Percentiles rank a stretch among this genome's conserved stretches.
These are phyloP conservation scores for Bombus balteatus DNA, from an alignment of 1,140 invertebrate species.

Conservation along the genomic window DNA sequence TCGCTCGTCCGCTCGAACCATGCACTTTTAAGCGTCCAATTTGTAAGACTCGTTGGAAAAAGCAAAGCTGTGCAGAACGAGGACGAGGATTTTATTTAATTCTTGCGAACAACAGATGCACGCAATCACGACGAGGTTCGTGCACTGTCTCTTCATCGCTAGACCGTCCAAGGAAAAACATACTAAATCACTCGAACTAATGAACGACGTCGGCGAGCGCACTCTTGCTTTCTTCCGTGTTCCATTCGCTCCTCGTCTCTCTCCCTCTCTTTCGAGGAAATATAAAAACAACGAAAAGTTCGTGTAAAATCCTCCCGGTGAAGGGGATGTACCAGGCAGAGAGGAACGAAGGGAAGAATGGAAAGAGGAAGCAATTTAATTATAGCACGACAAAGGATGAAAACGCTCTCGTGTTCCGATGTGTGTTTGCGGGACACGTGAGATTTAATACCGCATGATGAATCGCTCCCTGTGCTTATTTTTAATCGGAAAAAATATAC, in stretches of 20 bases:
- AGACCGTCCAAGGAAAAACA: background rate
- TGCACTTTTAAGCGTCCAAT: background rate
- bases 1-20: background rate
- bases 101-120: background rate
- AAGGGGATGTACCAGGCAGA: background rate
- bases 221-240: slow-evolving; percentile 1
- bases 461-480: background rate
- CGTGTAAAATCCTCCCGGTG: background rate
- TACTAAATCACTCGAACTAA: slow-evolving; percentile 33
- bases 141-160: background rate
- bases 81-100: background rate
- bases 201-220: background rate
- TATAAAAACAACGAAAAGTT: background rate
- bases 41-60: background rate
- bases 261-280: too few species aligned
- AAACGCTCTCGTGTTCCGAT: slow-evolving; percentile 1
- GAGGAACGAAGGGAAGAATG: slow-evolving; percentile 12
- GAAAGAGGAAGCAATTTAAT: slow-evolving; percentile 36
- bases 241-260: background rate
- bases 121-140: background rate
- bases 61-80: background rate
- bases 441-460: slow-evolving; percentile 33
- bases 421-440: slow-evolving; percentile 4
- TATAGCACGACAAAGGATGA: slow-evolving; percentile 11
- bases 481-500: slow-evolving; percentile 3